A percentile compares a stretch with the other conserved stretches of the same genome.
phyloP scores from a whole-genome alignment of 2,113 vertebrate species.

The Clinocottus analis region DNA sequence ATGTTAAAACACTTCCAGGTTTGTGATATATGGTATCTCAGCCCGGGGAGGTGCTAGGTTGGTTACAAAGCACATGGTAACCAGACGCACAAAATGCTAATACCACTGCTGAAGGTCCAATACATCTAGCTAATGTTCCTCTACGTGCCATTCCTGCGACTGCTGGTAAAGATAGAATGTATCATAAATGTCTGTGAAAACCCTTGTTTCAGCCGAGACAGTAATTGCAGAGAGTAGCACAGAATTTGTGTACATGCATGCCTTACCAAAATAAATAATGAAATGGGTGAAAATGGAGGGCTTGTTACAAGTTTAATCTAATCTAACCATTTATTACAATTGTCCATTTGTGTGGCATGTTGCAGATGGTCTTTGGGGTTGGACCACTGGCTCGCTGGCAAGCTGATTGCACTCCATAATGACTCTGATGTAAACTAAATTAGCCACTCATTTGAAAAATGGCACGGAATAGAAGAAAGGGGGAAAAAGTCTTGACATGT shows the following conservation, averaged over 20 bases:
- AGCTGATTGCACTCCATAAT: constrained; percentile 51
- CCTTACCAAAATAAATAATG: constrained; percentile 6
- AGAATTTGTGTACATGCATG: constrained; percentile 6
- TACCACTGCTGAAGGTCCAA: constrained; percentile 47
- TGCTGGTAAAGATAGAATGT: background rate
- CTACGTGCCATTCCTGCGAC: constrained; percentile 33
- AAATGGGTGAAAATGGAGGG: constrained; percentile 12
- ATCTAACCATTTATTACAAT: constrained; percentile 49
- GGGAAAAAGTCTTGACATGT: constrained; percentile 6
- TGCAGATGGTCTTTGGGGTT: constrained; percentile 13
- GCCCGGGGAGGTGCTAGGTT: constrained; percentile 34
- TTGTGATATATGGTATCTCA: constrained; percentile 26
- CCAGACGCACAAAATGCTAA: constrained; percentile 60
- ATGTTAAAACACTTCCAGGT: constrained; percentile 60
- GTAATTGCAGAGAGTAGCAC: background rate
- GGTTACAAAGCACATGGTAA: constrained; percentile 54
- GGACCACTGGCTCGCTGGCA: constrained; percentile 24
- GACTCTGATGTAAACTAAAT: constrained; percentile 62
- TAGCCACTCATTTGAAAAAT: constrained; percentile 49
- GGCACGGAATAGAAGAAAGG: constrained; percentile 19
- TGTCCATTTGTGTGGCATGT: constrained; percentile 46
- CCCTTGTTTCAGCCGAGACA: background rate
- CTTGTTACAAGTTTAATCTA: constrained; percentile 47
- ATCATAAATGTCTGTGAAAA: background rate
- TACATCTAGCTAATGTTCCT: constrained; percentile 44